phyloP scores from a whole-genome alignment of 2,797 vertebrate species.

The Chloroceryle inda region DNA sequence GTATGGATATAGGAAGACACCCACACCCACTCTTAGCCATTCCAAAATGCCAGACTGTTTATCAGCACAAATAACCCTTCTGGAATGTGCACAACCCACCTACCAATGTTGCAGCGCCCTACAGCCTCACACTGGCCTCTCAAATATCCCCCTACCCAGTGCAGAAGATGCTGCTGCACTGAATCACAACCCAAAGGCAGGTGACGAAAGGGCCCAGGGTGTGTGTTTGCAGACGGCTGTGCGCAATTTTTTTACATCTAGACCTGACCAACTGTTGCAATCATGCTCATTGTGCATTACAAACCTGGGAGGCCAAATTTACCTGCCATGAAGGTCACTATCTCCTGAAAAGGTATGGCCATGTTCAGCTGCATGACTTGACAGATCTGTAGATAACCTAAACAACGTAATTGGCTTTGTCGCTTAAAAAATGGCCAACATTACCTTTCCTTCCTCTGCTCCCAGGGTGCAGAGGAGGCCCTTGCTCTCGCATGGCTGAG shows the following conservation, averaged over 20 bases:
- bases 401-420: not conserved
- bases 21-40: not conserved
- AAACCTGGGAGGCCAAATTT: not conserved
- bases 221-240: not conserved
- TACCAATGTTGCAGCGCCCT: not conserved
- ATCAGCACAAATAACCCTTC: not conserved
- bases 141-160: not conserved
- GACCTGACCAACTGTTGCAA: not conserved
- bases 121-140: not conserved
- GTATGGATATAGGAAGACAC: not conserved
- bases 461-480: not conserved
- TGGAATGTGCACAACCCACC: not conserved
- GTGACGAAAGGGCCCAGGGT: not conserved
- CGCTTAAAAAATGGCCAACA: not conserved
- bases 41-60: not conserved
- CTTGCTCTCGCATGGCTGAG: not conserved
- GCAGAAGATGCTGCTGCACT: not conserved
- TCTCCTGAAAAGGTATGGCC: not conserved
- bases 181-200: not conserved
- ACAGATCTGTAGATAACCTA: not conserved
- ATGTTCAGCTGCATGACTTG: not conserved
- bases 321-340: not conserved
- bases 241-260: not conserved
- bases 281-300: accelerated
- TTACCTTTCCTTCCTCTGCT: not conserved